Percentiles rank a stretch among this genome's conserved stretches.
Evolutionary conservation across 2,797 vertebrate species (phyloP).

Genomic region (Sebastes vulpes): DNA sequence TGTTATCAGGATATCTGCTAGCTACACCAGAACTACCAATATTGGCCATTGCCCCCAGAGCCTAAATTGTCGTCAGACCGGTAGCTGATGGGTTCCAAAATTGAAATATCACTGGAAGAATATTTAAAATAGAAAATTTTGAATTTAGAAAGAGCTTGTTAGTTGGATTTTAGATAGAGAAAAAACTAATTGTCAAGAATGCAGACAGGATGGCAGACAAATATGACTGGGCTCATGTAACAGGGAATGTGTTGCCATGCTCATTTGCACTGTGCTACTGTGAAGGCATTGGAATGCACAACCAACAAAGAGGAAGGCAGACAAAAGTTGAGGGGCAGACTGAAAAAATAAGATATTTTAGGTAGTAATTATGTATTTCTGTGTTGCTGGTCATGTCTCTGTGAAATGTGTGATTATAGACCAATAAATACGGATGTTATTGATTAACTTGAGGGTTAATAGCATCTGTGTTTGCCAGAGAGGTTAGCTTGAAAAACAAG

Average conservation of each 20-base stretch:
- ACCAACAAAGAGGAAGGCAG: not conserved
- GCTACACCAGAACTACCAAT: not conserved
- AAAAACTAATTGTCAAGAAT: not conserved
- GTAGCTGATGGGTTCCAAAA: not conserved
- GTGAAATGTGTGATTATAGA: not conserved
- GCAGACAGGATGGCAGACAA: not conserved
- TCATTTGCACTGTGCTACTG: not conserved
- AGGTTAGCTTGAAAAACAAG: not conserved
- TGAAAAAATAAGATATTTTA: not conserved
- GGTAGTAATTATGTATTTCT: not conserved
- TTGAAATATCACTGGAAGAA: not conserved
- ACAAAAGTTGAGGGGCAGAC: not conserved
- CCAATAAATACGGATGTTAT: not conserved
- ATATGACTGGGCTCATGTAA: not conserved
- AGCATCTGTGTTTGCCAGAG: not conserved
- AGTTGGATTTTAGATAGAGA: not conserved
- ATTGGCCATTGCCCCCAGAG: not conserved
- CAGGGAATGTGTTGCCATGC: not conserved
- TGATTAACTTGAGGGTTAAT: not conserved
- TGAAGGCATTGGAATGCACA: not conserved
- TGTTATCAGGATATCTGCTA: not conserved
- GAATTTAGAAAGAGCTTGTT: not conserved
- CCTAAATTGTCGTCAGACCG: not conserved
- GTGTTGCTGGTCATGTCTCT: not conserved
- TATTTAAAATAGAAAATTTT: not conserved